These are phyloP conservation scores for Dryoscopus gambensis DNA, from an alignment of 2,113 vertebrate genomes.

Conservation along the genomic window DNA sequence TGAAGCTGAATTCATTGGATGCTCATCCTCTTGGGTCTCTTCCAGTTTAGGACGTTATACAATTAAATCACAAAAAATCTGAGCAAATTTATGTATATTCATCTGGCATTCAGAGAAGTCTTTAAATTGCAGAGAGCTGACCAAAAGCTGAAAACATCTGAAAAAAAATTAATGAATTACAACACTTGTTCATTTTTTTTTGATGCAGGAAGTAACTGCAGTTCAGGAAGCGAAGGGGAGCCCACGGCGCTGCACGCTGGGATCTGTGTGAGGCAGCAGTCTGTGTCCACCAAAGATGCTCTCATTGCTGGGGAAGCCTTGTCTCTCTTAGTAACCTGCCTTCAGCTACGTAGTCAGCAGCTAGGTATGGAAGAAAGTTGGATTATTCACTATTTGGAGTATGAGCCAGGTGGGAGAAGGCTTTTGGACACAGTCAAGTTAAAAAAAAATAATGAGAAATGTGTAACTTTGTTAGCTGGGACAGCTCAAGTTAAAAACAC, in stretches of 20 bases:
- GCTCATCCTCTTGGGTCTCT: neutral
- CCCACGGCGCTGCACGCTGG: slow-evolving; percentile 87
- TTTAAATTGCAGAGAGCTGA: neutral
- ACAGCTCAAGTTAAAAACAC: neutral
- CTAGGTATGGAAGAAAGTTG: slow-evolving; percentile 75
- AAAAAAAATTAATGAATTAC: neutral
- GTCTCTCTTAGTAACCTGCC: slow-evolving; percentile 94
- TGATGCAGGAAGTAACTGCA: slow-evolving; percentile 92
- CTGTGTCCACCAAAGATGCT: slow-evolving; percentile 93
- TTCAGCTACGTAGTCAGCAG: slow-evolving; percentile 95
- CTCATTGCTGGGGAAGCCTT: slow-evolving; percentile 95
- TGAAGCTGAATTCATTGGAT: neutral
- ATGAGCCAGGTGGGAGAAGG: neutral
- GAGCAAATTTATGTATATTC: neutral
- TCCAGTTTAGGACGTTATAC: neutral
- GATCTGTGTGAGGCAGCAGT: slow-evolving; percentile 93
- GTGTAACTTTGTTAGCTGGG: neutral
- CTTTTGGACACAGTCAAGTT: neutral
- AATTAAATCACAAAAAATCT: neutral
- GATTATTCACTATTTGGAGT: neutral
- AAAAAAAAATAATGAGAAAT: neutral
- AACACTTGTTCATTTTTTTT: neutral
- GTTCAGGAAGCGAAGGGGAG: slow-evolving; percentile 95
- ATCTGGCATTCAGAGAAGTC: neutral
- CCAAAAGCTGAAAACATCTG: neutral